Percentiles rank a stretch among this genome's conserved stretches.
These are phyloP conservation scores for Labroides dimidiatus DNA, from an alignment of 2,797 vertebrate genomes.

Conservation along the genomic window DNA sequence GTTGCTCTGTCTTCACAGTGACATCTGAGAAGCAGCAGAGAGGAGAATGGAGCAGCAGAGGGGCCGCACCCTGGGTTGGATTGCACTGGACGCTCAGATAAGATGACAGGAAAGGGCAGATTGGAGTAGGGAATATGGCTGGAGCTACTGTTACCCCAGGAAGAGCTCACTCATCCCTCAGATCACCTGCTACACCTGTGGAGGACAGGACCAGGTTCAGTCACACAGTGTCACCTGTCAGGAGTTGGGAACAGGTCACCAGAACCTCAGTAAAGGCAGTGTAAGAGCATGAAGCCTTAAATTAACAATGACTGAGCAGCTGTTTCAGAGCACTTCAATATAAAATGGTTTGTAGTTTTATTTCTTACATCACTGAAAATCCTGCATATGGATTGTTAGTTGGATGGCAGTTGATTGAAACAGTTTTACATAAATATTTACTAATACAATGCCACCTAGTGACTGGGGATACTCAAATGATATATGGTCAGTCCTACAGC, in stretches of 20 bases:
- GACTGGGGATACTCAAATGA: not conserved
- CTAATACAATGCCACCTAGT: not conserved
- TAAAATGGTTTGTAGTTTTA: not conserved
- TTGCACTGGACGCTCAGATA: constrained; percentile 75
- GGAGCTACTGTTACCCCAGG: constrained; percentile 63
- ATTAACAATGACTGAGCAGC: not conserved
- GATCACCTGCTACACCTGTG: constrained; percentile 73
- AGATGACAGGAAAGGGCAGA: constrained; percentile 73
- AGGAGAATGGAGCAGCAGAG: constrained; percentile 38
- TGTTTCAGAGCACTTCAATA: too few relatives aligned
- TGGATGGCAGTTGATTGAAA: too few relatives aligned
- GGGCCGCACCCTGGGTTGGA: constrained; percentile 58
- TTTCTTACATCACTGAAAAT: not conserved
- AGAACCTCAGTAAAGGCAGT: not conserved
- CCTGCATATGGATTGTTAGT: not conserved
- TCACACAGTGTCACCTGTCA: constrained; percentile 29
- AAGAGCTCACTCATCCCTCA: constrained; percentile 79
- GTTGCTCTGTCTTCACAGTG: constrained; percentile 66
- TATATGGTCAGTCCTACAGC: constrained; percentile 28
- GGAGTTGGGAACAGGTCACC: constrained; percentile 34
- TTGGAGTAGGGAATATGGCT: constrained; percentile 30
- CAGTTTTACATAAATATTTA: not conserved
- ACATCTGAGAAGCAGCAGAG: constrained; percentile 67
- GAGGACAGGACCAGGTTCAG: constrained; percentile 39
- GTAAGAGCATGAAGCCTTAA: not conserved